A percentile compares a stretch with the other conserved stretches of the same genome.
Evolutionary conservation across 2,797 vertebrate species (phyloP).

Genomic region (Pseudopleuronectes americanus): DNA sequence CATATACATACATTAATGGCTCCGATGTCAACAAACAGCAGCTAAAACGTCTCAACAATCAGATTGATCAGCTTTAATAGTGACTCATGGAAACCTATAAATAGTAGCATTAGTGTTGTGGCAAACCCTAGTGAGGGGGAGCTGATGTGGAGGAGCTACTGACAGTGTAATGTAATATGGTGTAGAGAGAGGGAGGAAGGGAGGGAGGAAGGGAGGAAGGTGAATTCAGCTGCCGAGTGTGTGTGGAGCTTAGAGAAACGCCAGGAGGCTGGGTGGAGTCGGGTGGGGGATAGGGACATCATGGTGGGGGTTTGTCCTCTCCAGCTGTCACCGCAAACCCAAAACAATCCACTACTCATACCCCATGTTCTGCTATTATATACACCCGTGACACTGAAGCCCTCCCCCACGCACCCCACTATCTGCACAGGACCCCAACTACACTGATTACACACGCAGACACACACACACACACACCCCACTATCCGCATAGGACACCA

Average conservation of each 20-base stretch:
- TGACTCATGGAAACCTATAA: constrained; percentile 47
- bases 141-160: constrained; percentile 51
- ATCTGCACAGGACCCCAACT: constrained; percentile 25
- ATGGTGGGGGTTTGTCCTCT: constrained; percentile 54
- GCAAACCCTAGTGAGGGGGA: constrained; percentile 28
- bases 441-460: constrained; percentile 52
- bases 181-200: constrained; percentile 42
- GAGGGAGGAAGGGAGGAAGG: constrained; percentile 36
- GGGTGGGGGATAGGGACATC: constrained; percentile 46
- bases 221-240: constrained; percentile 61
- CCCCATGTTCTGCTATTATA: constrained; percentile 38
- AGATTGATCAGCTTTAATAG: constrained; percentile 9
- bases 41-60: constrained; percentile 34
- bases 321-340: constrained; percentile 62
- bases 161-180: constrained; percentile 64
- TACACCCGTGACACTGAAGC: constrained; percentile 11
- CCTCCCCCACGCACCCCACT: constrained; percentile 31
- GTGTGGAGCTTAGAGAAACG: constrained; percentile 36
- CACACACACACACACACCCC: constrained; percentile 47
- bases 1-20: not conserved
- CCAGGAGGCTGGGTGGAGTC: not conserved
- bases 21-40: constrained; percentile 12
- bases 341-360: constrained; percentile 60
- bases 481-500: constrained; percentile 23
- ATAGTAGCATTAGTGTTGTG: constrained; percentile 49